A percentile compares a stretch with the other conserved stretches of the same genome.
These are phyloP conservation scores for Urocitellus parryii DNA, from an alignment of 2,113 vertebrate genomes.

Conservation along the genomic window DNA sequence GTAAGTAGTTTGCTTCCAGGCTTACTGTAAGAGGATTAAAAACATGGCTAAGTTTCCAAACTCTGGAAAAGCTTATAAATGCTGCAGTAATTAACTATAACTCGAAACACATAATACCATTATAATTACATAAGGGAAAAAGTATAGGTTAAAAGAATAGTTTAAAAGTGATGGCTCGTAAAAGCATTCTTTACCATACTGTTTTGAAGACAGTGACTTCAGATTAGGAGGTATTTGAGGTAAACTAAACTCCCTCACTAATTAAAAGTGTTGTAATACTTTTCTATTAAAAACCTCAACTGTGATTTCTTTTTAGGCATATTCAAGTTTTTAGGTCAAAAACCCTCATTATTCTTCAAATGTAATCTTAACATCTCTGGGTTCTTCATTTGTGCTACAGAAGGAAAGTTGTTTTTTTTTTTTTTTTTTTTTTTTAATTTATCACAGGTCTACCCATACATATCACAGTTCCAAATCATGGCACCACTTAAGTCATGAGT, in stretches of 20 bases:
- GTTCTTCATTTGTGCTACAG: neutral
- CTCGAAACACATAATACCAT: conserved; percentile 28
- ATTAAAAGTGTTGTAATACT: neutral
- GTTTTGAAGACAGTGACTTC: conserved; percentile 26
- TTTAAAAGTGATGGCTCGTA: neutral
- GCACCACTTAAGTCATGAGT: neutral
- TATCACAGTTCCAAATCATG: neutral
- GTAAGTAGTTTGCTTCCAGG: neutral
- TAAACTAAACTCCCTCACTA: conserved; percentile 8
- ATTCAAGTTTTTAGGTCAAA: conserved; percentile 4
- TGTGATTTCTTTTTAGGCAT: conserved; percentile 39
- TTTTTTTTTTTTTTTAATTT: neutral
- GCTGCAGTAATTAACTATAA: conserved; percentile 42
- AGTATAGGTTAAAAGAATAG: conserved; percentile 4
- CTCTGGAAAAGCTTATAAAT: conserved; percentile 51
- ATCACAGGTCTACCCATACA: neutral
- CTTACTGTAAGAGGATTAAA: conserved; percentile 60
- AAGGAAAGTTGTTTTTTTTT: neutral
- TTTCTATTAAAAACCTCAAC: conserved; percentile 20
- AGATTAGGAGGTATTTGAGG: neutral
- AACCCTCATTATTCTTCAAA: neutral
- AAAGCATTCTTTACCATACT: neutral
- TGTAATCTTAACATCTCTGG: neutral
- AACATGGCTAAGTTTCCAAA: conserved; percentile 25
- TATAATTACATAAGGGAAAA: conserved; percentile 34